phyloP scores from a whole-genome alignment of 2,888 invertebrate genomes.

The Fissipunctia ypsillon region DNA sequence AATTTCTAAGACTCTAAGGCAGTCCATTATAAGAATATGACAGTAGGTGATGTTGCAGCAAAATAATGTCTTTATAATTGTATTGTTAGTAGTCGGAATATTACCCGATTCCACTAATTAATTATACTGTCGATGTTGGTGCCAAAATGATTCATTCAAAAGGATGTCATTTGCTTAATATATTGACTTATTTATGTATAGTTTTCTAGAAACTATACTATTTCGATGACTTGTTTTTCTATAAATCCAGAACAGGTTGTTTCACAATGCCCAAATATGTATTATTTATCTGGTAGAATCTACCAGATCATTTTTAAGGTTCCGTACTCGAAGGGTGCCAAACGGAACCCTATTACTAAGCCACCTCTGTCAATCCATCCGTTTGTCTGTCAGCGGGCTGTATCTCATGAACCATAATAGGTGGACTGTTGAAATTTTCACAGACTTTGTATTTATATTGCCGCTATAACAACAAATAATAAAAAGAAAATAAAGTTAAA shows the following conservation, averaged over 20 bases:
- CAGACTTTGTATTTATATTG: too few relatives aligned
- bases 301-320: too few relatives aligned
- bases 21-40: neutral
- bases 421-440: too few relatives aligned
- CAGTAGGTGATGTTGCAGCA: neutral
- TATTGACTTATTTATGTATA: conserved; percentile 6
- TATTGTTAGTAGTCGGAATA: neutral
- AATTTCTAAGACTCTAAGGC: neutral
- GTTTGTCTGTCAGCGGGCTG: too few relatives aligned
- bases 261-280: neutral
- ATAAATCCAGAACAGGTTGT: neutral
- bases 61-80: conserved; percentile 17
- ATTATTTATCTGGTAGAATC: neutral
- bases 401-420: too few relatives aligned
- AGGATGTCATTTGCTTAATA: conserved; percentile 18
- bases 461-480: too few relatives aligned
- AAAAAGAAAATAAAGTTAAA: too few relatives aligned
- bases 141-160: conserved; percentile 38
- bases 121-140: conserved; percentile 9
- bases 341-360: too few relatives aligned
- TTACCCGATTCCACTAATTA: conserved; percentile 25
- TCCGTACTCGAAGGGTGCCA: too few relatives aligned
- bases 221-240: neutral
- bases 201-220: conserved; percentile 1
- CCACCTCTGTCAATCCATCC: too few relatives aligned